Percentiles rank a stretch among this genome's conserved stretches.
Evolutionary conservation across 2,113 vertebrate genomes (phyloP).

Genomic region (Hippocampus barbouri): DNA sequence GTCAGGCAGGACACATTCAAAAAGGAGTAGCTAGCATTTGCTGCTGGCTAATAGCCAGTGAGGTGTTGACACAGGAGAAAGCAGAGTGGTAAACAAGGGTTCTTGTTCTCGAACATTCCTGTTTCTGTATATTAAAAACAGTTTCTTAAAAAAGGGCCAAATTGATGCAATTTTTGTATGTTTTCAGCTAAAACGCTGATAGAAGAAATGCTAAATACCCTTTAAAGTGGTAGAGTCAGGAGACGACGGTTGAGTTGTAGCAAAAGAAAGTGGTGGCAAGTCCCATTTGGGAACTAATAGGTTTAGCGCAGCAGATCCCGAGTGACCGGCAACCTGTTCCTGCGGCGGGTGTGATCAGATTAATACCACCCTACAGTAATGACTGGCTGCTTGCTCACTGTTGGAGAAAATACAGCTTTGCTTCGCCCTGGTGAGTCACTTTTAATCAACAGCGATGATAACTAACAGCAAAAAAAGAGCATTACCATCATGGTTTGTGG

Average conservation of each 20-base stretch:
- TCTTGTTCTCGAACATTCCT: too few relatives aligned
- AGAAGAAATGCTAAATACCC: not conserved
- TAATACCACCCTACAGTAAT: slow-evolving; percentile 23
- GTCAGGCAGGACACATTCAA: too few relatives aligned
- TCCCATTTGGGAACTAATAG: slow-evolving; percentile 31
- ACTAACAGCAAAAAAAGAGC: not conserved
- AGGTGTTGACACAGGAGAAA: too few relatives aligned
- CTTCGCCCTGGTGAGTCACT: not conserved
- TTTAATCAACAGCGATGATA: not conserved
- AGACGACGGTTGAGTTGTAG: slow-evolving; percentile 1
- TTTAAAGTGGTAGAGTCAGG: not conserved
- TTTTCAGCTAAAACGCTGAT: not conserved
- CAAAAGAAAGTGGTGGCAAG: slow-evolving; percentile 37
- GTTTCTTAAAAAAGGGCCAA: not conserved
- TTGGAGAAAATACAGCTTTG: not conserved
- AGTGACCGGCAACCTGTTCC: slow-evolving; percentile 30
- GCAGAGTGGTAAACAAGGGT: too few relatives aligned
- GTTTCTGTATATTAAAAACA: too few relatives aligned
- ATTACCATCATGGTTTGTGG: not conserved
- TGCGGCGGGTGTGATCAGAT: slow-evolving; percentile 40
- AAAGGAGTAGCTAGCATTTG: too few relatives aligned
- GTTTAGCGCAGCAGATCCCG: slow-evolving; percentile 45
- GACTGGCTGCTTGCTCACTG: not conserved
- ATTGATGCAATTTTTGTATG: not conserved
- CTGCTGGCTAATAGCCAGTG: too few relatives aligned